Evolutionary conservation across 2,888 invertebrate species (phyloP).

Genomic region (Oscheius onirici): DNA sequence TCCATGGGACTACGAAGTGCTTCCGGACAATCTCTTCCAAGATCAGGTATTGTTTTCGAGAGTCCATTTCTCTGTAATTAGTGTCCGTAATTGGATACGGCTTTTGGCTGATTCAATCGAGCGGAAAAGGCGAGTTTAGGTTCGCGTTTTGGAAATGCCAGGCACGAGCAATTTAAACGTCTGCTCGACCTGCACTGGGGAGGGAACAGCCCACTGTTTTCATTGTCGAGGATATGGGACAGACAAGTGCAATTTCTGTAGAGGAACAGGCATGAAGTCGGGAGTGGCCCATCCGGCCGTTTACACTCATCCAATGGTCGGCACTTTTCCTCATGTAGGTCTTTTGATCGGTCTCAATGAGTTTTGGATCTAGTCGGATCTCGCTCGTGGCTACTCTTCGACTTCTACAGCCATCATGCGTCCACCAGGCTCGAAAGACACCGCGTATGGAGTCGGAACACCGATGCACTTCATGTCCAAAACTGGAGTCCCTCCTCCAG

Average conservation of each 20-base stretch:
- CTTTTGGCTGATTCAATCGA: not conserved
- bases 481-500: constrained; percentile 71
- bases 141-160: constrained; percentile 66
- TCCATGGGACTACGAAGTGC: constrained; percentile 70
- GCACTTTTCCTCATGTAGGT: constrained; percentile 66
- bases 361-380: constrained; percentile 50
- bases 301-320: constrained; percentile 71
- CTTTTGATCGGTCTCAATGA: not conserved
- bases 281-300: constrained; percentile 72
- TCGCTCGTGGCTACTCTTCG: constrained; percentile 66
- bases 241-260: constrained; percentile 70
- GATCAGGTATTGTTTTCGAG: constrained; percentile 55
- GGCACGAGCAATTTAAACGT: constrained; percentile 59
- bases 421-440: constrained; percentile 11
- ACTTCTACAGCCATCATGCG: constrained; percentile 57
- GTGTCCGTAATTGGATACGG: constrained; percentile 2
- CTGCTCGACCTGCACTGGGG: constrained; percentile 66
- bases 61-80: not conserved
- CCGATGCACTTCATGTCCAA: constrained; percentile 71
- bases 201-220: constrained; percentile 69
- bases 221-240: constrained; percentile 70
- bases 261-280: constrained; percentile 72
- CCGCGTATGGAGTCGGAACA: constrained; percentile 68
- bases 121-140: constrained; percentile 40
- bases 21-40: constrained; percentile 61